Conservation (phyloP, 2,113 vertebrate genomes). For the Stegastes partitus region DNA sequence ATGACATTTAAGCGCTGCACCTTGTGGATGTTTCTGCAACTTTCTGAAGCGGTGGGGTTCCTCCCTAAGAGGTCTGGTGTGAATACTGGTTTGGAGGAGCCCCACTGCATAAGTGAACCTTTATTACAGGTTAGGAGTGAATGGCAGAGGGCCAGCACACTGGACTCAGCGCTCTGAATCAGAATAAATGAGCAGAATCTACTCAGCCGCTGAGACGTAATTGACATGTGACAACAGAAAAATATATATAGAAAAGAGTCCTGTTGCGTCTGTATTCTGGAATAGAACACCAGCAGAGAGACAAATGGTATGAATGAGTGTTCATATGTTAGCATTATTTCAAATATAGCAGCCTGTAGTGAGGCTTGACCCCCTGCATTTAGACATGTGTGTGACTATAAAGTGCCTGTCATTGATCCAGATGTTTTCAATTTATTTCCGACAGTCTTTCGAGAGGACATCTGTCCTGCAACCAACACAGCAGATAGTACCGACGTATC, state of each 20-base stretch:
- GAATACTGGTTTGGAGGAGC: constrained; percentile 13
- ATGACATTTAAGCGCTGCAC: neutral
- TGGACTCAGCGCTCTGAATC: constrained; percentile 7
- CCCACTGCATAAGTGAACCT: constrained; percentile 21
- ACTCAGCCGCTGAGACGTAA: constrained; percentile 9
- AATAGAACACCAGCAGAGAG: too few relatives aligned
- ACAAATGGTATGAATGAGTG: too few relatives aligned
- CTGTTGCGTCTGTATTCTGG: too few relatives aligned
- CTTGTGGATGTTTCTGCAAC: neutral
- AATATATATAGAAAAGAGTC: constrained; percentile 14
- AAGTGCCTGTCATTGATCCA: too few relatives aligned
- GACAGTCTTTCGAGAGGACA: too few relatives aligned
- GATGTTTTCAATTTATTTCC: too few relatives aligned
- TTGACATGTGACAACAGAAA: neutral
- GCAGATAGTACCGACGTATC: too few relatives aligned
- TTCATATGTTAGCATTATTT: too few relatives aligned
- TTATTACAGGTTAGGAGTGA: constrained; percentile 42
- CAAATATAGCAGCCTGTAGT: too few relatives aligned
- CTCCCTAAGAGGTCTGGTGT: neutral
- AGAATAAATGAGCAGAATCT: constrained; percentile 30
- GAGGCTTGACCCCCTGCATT: neutral
- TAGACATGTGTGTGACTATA: neutral
- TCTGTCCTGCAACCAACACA: too few relatives aligned
- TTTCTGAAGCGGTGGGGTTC: neutral
- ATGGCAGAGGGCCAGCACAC: constrained; percentile 15